Conservation (phyloP, 2,113 vertebrate species). For the Psettodes erumei region DNA sequence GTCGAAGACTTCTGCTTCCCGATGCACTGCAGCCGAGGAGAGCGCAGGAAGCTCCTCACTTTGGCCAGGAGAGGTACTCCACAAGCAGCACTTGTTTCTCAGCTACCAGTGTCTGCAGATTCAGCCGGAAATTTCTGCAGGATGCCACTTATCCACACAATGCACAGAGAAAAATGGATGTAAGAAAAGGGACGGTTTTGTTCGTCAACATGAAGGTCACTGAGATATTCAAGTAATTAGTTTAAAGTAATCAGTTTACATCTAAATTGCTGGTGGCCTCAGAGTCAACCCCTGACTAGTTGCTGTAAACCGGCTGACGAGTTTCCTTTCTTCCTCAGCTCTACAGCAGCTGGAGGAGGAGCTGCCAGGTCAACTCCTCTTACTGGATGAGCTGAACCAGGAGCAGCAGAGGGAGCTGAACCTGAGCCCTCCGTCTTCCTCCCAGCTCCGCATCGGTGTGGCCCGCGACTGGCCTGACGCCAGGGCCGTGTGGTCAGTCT, state of each 20-base stretch:
- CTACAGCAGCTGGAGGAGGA: conserved; percentile 59
- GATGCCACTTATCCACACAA: too few species aligned
- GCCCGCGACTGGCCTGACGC: conserved; percentile 83
- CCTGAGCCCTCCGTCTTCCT: conserved; percentile 56
- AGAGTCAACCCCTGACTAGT: too few species aligned
- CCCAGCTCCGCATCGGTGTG: conserved; percentile 72
- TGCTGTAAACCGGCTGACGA: background rate
- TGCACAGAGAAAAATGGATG: too few species aligned
- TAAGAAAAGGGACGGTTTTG: too few species aligned
- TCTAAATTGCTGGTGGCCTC: too few species aligned
- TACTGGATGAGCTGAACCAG: conserved; percentile 70
- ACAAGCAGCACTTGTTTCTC: background rate
- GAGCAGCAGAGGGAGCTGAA: conserved; percentile 54
- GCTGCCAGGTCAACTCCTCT: conserved; percentile 71
- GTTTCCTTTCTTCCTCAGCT: conserved; percentile 52
- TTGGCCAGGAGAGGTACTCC: conserved; percentile 76
- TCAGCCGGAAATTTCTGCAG: too few species aligned
- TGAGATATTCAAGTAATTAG: too few species aligned
- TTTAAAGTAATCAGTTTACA: too few species aligned
- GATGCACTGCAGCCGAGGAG: conserved; percentile 81
- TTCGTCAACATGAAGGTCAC: too few species aligned
- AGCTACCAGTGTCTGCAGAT: too few species aligned
- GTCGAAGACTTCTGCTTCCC: conserved; percentile 81
- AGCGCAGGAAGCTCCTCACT: conserved; percentile 75
- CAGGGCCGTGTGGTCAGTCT: conserved; percentile 77